Conservation (phyloP, 2,888 invertebrate genomes). For the Spodoptera picta region DNA sequence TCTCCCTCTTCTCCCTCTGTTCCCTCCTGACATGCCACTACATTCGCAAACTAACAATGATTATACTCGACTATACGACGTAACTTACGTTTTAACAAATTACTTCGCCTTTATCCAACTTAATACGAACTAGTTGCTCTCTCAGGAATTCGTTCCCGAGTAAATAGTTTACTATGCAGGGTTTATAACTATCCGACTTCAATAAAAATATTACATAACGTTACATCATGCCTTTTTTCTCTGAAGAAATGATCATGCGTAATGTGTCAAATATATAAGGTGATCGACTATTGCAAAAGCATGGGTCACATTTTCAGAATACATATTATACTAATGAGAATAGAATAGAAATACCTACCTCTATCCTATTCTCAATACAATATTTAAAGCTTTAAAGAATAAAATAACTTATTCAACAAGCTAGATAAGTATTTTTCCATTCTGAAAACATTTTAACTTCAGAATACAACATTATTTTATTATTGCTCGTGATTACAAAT, state of each 20-base stretch:
- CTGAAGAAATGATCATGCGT: too few species aligned
- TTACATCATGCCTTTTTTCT: neutral
- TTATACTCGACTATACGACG: slow-evolving; percentile 39
- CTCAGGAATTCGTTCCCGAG: slow-evolving; percentile 34
- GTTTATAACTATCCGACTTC: slow-evolving; percentile 8
- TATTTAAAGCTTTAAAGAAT: too few species aligned
- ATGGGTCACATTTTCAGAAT: too few species aligned
- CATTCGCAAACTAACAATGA: slow-evolving; percentile 52
- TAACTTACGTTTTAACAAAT: slow-evolving; percentile 51
- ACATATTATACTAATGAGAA: too few species aligned
- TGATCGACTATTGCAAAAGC: too few species aligned
- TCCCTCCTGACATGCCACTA: slow-evolving; percentile 26
- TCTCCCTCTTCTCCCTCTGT: slow-evolving; percentile 30
- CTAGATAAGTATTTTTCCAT: slow-evolving; percentile 16
- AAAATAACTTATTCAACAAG: neutral
- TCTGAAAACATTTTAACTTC: slow-evolving; percentile 16
- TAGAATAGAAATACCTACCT: too few species aligned
- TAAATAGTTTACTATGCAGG: slow-evolving; percentile 17
- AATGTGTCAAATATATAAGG: too few species aligned
- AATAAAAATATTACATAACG: slow-evolving; percentile 17
- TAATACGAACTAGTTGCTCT: slow-evolving; percentile 44
- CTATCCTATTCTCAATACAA: too few species aligned
- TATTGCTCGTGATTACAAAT: slow-evolving; percentile 44
- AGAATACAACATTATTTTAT: slow-evolving; percentile 38
- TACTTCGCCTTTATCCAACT: slow-evolving; percentile 39